phyloP scores from a whole-genome alignment of 2,113 vertebrate genomes.

The Cnemophilus loriae region DNA sequence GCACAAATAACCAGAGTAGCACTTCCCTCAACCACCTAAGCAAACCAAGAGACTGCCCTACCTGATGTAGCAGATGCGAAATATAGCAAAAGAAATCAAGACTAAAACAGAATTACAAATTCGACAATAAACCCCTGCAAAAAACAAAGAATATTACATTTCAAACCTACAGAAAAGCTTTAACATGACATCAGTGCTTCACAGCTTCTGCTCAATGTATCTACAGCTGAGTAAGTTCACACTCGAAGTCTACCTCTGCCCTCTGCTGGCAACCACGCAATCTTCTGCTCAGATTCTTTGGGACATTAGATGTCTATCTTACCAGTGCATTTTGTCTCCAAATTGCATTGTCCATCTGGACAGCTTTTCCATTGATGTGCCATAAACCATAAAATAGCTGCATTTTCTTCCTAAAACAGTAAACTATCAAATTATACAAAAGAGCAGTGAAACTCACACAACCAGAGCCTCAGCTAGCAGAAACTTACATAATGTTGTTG shows the following conservation, averaged over 20 bases:
- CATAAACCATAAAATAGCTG: background rate
- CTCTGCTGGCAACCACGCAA: constrained; percentile 16
- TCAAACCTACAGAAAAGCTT: background rate
- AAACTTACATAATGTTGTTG: background rate
- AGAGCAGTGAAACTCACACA: background rate
- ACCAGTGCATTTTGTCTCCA: background rate
- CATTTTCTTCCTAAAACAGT: background rate
- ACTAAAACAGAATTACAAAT: background rate
- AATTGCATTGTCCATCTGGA: background rate
- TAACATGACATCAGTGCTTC: background rate
- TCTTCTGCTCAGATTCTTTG: background rate
- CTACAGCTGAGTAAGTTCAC: background rate
- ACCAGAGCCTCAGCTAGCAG: background rate
- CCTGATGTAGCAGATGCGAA: background rate
- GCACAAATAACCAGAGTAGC: background rate
- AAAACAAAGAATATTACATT: background rate
- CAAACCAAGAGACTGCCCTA: background rate
- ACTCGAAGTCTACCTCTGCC: constrained; percentile 14
- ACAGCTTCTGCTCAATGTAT: background rate
- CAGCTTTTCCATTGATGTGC: background rate
- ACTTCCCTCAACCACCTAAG: background rate
- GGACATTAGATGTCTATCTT: background rate
- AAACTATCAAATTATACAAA: background rate
- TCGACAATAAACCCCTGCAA: background rate
- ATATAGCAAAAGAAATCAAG: background rate